phyloP scores from a whole-genome alignment of 2,113 vertebrate genomes.

The Pseudorasbora parva region DNA sequence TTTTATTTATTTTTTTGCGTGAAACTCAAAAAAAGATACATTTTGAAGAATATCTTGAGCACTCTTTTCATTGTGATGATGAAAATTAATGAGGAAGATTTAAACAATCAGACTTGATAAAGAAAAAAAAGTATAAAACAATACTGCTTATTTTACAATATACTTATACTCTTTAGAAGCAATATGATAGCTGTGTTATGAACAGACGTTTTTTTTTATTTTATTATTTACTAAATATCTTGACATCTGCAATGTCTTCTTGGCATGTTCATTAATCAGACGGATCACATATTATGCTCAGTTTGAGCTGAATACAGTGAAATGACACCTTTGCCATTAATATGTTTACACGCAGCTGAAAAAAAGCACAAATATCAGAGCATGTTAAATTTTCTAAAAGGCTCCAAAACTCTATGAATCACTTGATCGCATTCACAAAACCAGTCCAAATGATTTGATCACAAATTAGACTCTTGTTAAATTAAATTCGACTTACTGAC shows the following conservation, averaged over 20 bases:
- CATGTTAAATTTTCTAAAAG: too few species aligned
- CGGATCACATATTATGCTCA: too few species aligned
- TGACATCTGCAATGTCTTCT: too few species aligned
- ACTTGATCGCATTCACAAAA: background rate
- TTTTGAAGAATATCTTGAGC: background rate
- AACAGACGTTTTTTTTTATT: background rate
- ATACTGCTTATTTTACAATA: too few species aligned
- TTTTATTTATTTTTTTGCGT: too few species aligned
- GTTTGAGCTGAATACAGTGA: too few species aligned
- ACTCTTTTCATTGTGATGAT: background rate
- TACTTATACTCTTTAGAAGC: background rate
- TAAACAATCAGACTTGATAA: background rate
- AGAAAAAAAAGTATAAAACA: background rate
- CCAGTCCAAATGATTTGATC: background rate
- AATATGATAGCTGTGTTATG: background rate
- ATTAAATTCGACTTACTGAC: background rate
- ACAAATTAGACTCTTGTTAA: background rate
- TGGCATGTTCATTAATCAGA: too few species aligned
- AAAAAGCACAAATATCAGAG: too few species aligned
- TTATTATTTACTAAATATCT: background rate
- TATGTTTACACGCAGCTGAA: too few species aligned
- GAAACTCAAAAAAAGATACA: too few species aligned
- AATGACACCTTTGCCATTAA: too few species aligned
- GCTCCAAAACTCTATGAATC: too few species aligned
- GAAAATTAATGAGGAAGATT: background rate